A percentile compares a stretch with the other conserved stretches of the same genome.
Evolutionary conservation across 2,888 invertebrate genomes (phyloP).

Genomic region (Blera fallax): DNA sequence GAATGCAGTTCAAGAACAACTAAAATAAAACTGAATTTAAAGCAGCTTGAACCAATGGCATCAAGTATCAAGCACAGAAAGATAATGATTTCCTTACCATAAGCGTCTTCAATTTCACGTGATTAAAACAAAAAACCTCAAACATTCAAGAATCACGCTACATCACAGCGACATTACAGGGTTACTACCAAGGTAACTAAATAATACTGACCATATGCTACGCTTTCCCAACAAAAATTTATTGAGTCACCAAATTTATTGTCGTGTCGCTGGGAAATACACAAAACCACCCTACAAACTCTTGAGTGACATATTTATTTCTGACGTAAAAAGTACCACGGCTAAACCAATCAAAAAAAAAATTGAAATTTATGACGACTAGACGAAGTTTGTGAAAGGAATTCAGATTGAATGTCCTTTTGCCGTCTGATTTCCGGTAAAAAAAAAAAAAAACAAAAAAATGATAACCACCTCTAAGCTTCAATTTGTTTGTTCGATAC

Average conservation of each 20-base stretch:
- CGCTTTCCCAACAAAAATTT: background rate
- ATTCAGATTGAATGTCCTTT: slow-evolving; percentile 1
- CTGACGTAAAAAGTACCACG: background rate
- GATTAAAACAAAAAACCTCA: background rate
- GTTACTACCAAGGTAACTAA: slow-evolving; percentile 26
- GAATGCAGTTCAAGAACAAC: too few species aligned
- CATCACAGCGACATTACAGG: background rate
- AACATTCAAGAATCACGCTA: too few species aligned
- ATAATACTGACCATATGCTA: slow-evolving; percentile 15
- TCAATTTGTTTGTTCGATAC: too few species aligned
- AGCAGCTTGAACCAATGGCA: background rate
- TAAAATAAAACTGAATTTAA: background rate
- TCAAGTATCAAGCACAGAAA: background rate
- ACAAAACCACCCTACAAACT: background rate
- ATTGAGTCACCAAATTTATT: slow-evolving; percentile 38
- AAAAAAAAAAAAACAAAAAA: too few species aligned
- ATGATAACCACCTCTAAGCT: too few species aligned
- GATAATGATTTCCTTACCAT: background rate
- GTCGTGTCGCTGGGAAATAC: background rate
- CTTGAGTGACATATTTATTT: slow-evolving; percentile 12
- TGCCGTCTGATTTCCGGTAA: background rate
- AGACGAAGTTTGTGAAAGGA: background rate
- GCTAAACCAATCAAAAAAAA: slow-evolving; percentile 18
- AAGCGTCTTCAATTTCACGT: background rate
- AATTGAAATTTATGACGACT: background rate